Base-by-base conservation (phyloP, 2,797 vertebrate genomes). In the Podarcis siculus region DNA sequence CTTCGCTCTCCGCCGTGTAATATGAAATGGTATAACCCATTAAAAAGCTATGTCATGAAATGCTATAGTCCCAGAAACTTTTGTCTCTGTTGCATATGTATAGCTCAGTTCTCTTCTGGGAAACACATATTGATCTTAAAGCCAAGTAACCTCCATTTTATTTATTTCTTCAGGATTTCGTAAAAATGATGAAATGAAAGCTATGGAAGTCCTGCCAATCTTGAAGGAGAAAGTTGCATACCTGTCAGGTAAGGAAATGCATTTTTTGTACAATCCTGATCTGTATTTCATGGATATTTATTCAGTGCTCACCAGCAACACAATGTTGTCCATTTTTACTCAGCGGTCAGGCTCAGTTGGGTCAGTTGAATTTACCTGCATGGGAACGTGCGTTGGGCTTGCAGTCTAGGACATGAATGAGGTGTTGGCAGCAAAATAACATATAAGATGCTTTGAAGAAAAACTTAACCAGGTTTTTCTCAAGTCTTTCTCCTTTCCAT, bases 181-280 rank as follows among this genome's bases (percentile, higher is more conserved):
- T 92, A 98, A 98, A 97, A 99, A 98, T 96, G 99, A 99, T 97
- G 98, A 99, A 95, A 98, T 99, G 98, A 99, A 99, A 97, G 99
- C 99, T 75, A 98, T 99, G 98, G 99, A 99, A 96, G 98, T 99
- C 84, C 96, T 99, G 92, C 98, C 99, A 90, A 99, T 99, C 96
- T 97, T 99, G 95, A 99, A 99, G 96, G 99, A 99, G 96, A 99
- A 99, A 97, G 98, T 99, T 94, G 99, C 98, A 89, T 99, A 98
- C 94, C 97, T 99, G 95, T 99, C 99, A 97, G 99, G 99, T 98
- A 97, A 90, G 82, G 71, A 30, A 25, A 35, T 82, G 23, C 21
- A 67, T 82, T 64, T 25, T 42, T 0, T 17, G 49, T 75, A 69
- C 69, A 76, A 55, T 23, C n/a, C 5, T 67, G 23, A 67, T 15